Percentiles rank a stretch among this genome's conserved stretches.
Evolutionary conservation across 2,888 invertebrate genomes (phyloP).

Genomic region (Agriotes lineatus): DNA sequence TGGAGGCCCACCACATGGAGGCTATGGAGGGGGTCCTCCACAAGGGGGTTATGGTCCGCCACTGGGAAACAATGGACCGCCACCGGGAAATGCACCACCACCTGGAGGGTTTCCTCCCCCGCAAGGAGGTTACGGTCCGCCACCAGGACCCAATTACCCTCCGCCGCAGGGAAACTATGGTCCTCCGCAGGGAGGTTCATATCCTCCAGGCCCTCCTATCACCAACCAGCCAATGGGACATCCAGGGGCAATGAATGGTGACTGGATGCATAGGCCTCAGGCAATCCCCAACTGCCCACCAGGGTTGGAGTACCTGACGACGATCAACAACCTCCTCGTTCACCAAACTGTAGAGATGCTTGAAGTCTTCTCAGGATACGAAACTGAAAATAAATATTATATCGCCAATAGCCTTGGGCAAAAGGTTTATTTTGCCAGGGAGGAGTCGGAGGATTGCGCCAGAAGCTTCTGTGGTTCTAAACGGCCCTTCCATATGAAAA

Average conservation of each 20-base stretch:
- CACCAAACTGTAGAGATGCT: conserved; percentile 85
- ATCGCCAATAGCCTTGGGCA: conserved; percentile 84
- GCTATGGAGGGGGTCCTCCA: too few relatives aligned
- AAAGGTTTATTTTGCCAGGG: conserved; percentile 83
- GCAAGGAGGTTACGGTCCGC: not conserved
- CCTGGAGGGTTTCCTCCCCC: not conserved
- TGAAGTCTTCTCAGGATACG: conserved; percentile 85
- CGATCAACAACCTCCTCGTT: conserved; percentile 85
- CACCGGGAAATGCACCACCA: not conserved
- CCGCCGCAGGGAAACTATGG: not conserved
- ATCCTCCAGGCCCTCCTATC: conserved; percentile 48
- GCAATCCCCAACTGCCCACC: conserved; percentile 61
- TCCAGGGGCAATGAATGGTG: not conserved
- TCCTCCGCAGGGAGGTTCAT: conserved; percentile 1
- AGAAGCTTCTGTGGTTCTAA: conserved; percentile 86
- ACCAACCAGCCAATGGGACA: conserved; percentile 56
- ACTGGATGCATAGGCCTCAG: not conserved
- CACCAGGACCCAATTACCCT: not conserved
- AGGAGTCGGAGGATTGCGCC: conserved; percentile 87
- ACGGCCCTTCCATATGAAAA: conserved; percentile 89
- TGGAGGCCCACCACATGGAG: too few relatives aligned
- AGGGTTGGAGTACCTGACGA: conserved; percentile 90
- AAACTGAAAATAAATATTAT: conserved; percentile 90
- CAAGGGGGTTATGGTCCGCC: too few relatives aligned
- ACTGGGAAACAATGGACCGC: not conserved